Percentiles rank a stretch among this genome's conserved stretches.
phyloP scores from a whole-genome alignment of 2,113 vertebrate genomes.

The Isichthys henryi region DNA sequence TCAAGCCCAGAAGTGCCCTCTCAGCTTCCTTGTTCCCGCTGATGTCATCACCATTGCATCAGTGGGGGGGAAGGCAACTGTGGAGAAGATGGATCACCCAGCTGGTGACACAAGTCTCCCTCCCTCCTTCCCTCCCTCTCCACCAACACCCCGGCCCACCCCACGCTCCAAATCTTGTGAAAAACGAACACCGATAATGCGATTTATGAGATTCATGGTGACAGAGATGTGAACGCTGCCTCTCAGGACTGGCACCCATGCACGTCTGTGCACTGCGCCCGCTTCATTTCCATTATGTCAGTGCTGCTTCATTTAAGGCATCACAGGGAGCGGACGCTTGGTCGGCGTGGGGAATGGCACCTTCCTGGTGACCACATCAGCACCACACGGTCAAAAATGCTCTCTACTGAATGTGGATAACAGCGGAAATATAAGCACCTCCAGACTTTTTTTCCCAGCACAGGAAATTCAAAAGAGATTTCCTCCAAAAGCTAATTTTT shows the following conservation, averaged over 20 bases:
- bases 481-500: background rate
- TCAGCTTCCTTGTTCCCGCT: slow-evolving; percentile 11
- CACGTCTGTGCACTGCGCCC: background rate
- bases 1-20: slow-evolving; percentile 9
- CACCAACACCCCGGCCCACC: background rate
- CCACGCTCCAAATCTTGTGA: background rate
- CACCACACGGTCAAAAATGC: background rate
- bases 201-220: background rate
- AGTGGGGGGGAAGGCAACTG: background rate
- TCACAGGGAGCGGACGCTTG: background rate
- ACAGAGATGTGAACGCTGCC: background rate
- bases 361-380: background rate
- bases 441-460: background rate
- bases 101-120: background rate
- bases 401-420: background rate
- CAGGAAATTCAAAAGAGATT: background rate
- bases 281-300: background rate
- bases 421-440: background rate
- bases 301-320: background rate
- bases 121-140: background rate
- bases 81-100: slow-evolving; percentile 12
- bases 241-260: background rate
- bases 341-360: background rate
- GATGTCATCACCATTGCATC: slow-evolving; percentile 5
- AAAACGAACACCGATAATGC: background rate